These are phyloP conservation scores for Spilogale gracilis DNA, from an alignment of 2,113 vertebrate genomes.

Conservation along the genomic window DNA sequence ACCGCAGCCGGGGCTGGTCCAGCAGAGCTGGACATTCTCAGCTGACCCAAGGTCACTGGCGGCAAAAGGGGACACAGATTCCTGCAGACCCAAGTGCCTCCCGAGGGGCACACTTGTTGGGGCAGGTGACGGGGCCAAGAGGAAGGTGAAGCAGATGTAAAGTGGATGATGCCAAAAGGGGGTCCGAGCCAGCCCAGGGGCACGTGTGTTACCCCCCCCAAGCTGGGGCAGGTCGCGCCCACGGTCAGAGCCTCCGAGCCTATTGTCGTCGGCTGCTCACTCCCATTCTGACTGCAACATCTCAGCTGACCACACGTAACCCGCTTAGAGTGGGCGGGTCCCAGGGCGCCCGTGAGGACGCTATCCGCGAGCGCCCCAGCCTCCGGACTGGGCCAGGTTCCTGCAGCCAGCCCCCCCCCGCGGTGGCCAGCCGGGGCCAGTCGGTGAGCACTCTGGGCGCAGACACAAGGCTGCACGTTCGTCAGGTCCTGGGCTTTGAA, in stretches of 20 bases:
- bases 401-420: background rate
- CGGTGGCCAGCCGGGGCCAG: accelerated
- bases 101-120: background rate
- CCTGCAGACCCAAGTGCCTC: background rate
- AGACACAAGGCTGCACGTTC: accelerated
- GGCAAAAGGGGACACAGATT: background rate
- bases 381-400: accelerated
- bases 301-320: no score
- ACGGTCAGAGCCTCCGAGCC: background rate
- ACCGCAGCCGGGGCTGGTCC: no score
- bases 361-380: background rate
- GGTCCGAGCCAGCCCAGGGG: background rate
- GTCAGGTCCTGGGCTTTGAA: background rate
- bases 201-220: accelerated
- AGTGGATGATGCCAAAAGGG: background rate
- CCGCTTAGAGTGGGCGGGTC: accelerated
- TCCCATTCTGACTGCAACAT: background rate
- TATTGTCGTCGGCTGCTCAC: no score
- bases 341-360: accelerated
- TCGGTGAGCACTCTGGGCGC: accelerated
- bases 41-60: no score
- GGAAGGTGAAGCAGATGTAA: background rate
- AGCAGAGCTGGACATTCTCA: background rate
- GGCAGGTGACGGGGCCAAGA: background rate
- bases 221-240: no score